A percentile compares a stretch with the other conserved stretches of the same genome.
These are phyloP conservation scores for Dioctria linearis DNA, from an alignment of 2,888 invertebrate genomes.

Conservation along the genomic window DNA sequence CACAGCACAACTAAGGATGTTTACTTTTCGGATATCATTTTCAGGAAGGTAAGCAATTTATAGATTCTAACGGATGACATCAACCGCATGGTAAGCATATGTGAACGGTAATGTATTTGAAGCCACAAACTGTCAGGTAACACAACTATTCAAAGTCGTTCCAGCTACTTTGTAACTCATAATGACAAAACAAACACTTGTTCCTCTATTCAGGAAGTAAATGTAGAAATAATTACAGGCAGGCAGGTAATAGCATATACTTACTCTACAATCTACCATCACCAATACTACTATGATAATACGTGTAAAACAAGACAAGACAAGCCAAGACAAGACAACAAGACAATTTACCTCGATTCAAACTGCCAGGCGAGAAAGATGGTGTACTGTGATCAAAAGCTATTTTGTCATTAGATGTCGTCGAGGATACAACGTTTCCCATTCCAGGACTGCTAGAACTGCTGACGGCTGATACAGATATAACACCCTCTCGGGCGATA, in stretches of 20 bases:
- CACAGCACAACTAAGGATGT: not conserved
- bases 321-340: not conserved
- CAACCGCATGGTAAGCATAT: not conserved
- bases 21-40: not conserved
- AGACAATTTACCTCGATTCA: slow-evolving; percentile 81
- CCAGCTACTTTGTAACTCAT: slow-evolving; percentile 49
- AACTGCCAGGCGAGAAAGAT: slow-evolving; percentile 83
- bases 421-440: slow-evolving; percentile 73
- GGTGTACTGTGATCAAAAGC: slow-evolving; percentile 65
- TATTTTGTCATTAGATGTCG: slow-evolving; percentile 58
- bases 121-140: slow-evolving; percentile 22
- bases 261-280: slow-evolving; percentile 16
- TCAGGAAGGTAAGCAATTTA: not conserved
- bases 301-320: not conserved
- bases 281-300: slow-evolving; percentile 15
- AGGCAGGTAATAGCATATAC: slow-evolving; percentile 14
- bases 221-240: slow-evolving; percentile 57
- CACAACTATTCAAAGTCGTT: slow-evolving; percentile 56
- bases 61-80: not conserved
- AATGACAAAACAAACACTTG: slow-evolving; percentile 58
- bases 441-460: slow-evolving; percentile 66
- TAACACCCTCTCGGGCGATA: slow-evolving; percentile 78
- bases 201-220: slow-evolving; percentile 47
- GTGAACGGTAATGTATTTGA: slow-evolving; percentile 8
- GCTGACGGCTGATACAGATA: slow-evolving; percentile 74